Evolutionary conservation across 2,113 vertebrate species (phyloP).

Genomic region (Scomber japonicus): DNA sequence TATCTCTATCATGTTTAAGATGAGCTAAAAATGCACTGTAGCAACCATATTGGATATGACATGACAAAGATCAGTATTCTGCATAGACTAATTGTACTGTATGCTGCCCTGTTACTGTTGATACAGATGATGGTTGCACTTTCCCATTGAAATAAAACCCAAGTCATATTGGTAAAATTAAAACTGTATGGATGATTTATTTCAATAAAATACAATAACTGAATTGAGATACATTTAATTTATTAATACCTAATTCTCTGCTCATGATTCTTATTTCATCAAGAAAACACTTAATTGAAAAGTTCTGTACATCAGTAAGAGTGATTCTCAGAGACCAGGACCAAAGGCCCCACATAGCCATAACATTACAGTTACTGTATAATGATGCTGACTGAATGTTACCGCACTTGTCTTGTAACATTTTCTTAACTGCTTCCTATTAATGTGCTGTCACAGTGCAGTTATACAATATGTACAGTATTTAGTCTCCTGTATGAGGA

Average conservation of each 20-base stretch:
- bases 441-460: slow-evolving; percentile 89
- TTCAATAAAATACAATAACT: slow-evolving; percentile 87
- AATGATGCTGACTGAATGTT: slow-evolving; percentile 21
- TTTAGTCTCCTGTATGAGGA: slow-evolving; percentile 81
- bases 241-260: slow-evolving; percentile 86
- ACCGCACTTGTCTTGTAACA: slow-evolving; percentile 33
- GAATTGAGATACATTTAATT: slow-evolving; percentile 81
- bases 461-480: slow-evolving; percentile 98
- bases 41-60: slow-evolving; percentile 44
- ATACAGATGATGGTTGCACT: slow-evolving; percentile 45
- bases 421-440: slow-evolving; percentile 60
- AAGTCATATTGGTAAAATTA: slow-evolving; percentile 72
- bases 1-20: slow-evolving; percentile 16
- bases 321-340: slow-evolving; percentile 77
- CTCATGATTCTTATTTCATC: slow-evolving; percentile 72
- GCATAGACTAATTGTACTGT: slow-evolving; percentile 41
- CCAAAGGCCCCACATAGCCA: slow-evolving; percentile 31
- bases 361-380: slow-evolving; percentile 51
- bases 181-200: slow-evolving; percentile 84
- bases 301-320: slow-evolving; percentile 91
- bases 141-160: slow-evolving; percentile 71
- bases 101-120: slow-evolving; percentile 16
- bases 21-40: slow-evolving; percentile 30
- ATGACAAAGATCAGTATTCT: slow-evolving; percentile 53
- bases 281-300: slow-evolving; percentile 83